Percentiles rank a stretch among this genome's conserved stretches.
Evolutionary conservation across 2,797 vertebrate genomes (phyloP).

Genomic region (Falco concolor): DNA sequence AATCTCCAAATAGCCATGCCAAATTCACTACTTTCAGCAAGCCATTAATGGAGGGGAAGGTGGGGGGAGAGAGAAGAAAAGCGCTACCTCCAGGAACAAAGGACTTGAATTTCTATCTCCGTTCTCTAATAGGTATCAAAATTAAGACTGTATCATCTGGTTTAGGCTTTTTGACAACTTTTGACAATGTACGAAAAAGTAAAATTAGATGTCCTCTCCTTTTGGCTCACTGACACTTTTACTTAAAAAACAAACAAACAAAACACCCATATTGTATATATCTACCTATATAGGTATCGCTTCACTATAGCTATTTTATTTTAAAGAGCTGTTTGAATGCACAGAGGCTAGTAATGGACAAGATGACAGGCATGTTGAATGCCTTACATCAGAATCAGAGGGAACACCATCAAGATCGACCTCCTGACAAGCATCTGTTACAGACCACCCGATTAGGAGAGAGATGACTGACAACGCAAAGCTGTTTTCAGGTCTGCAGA

Average conservation of each 20-base stretch:
- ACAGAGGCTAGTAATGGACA: neutral
- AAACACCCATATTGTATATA: neutral
- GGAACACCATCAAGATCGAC: neutral
- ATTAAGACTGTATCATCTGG: neutral
- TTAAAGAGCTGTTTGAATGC: neutral
- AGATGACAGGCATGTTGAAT: neutral
- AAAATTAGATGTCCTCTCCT: neutral
- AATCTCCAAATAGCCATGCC: neutral
- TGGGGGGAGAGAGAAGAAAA: neutral
- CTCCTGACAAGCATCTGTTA: neutral
- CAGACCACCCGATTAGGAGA: neutral
- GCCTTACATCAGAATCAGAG: neutral
- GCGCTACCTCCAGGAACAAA: neutral
- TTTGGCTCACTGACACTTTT: neutral
- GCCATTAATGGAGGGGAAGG: accelerated
- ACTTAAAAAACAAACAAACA: neutral
- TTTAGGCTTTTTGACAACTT: neutral
- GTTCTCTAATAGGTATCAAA: neutral
- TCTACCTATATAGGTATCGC: neutral
- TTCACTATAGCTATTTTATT: neutral
- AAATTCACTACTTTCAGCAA: neutral
- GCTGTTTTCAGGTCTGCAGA: neutral
- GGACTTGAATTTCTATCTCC: neutral
- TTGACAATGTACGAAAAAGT: neutral
- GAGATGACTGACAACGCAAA: neutral